phyloP scores from a whole-genome alignment of 2,113 vertebrate species.

The Siniperca chuatsi region DNA sequence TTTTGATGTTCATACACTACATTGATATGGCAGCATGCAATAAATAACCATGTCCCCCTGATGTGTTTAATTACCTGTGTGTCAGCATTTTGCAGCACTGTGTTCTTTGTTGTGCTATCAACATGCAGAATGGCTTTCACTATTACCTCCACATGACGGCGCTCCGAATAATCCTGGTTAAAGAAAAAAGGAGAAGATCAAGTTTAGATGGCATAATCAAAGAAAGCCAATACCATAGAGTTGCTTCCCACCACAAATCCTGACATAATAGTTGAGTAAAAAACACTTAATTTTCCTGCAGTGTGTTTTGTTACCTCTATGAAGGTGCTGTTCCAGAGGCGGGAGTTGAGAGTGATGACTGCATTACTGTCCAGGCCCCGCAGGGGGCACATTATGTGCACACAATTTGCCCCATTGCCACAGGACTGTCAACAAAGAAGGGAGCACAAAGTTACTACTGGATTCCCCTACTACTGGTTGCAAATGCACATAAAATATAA shows the following conservation, averaged over 20 bases:
- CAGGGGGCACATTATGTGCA: constrained; percentile 90
- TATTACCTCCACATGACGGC: constrained; percentile 90
- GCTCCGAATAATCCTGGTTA: constrained; percentile 88
- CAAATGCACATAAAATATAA: neutral
- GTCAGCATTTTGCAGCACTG: constrained; percentile 85
- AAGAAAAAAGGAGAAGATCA: neutral
- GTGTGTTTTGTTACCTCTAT: constrained; percentile 84
- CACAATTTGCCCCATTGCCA: constrained; percentile 84
- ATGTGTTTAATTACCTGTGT: constrained; percentile 81
- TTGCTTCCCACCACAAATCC: neutral
- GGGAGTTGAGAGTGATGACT: constrained; percentile 86
- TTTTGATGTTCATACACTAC: neutral
- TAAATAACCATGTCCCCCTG: neutral
- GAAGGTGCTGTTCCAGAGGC: constrained; percentile 94
- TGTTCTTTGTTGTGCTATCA: constrained; percentile 82
- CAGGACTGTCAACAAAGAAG: constrained; percentile 87
- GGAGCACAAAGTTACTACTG: neutral
- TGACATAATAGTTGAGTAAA: neutral
- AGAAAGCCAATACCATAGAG: neutral
- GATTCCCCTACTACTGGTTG: neutral
- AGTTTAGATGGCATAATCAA: neutral
- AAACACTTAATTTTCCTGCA: neutral
- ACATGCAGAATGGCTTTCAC: constrained; percentile 88
- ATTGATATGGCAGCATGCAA: neutral
- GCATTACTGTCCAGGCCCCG: constrained; percentile 92